These are phyloP conservation scores for Microtus richardsoni DNA, from an alignment of 2,113 vertebrate species.

Conservation along the genomic window DNA sequence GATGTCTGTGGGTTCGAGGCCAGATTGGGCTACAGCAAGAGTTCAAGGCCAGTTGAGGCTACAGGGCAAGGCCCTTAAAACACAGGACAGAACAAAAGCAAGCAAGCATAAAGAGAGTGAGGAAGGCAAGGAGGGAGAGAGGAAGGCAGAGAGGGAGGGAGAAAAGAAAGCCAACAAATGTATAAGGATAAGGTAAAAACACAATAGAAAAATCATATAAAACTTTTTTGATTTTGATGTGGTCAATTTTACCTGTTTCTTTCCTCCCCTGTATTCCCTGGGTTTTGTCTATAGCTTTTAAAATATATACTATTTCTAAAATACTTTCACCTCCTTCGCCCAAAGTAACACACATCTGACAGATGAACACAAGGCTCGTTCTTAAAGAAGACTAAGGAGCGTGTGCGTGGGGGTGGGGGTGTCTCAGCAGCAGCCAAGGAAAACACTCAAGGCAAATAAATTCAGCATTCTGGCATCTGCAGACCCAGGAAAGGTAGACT, in stretches of 20 bases:
- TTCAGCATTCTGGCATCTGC: slow-evolving; percentile 13
- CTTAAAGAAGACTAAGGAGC: slow-evolving; percentile 6
- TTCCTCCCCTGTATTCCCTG: background rate
- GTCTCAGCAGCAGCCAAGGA: slow-evolving; percentile 67
- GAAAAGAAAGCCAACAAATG: background rate
- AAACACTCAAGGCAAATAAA: slow-evolving; percentile 71
- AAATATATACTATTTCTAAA: slow-evolving; percentile 40
- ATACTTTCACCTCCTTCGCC: background rate
- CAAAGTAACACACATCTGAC: slow-evolving; percentile 35
- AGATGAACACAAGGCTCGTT: slow-evolving; percentile 46
- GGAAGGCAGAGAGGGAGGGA: background rate
- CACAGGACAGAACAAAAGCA: background rate
- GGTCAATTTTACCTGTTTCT: background rate
- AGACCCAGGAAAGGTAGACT: slow-evolving; percentile 33
- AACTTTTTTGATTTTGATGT: slow-evolving; percentile 7
- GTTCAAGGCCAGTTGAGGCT: background rate
- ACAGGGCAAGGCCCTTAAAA: background rate
- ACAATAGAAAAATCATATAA: background rate
- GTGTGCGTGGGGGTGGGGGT: background rate
- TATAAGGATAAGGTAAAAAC: slow-evolving; percentile 1
- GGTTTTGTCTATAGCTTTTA: background rate
- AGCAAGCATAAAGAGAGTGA: background rate
- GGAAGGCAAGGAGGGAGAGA: background rate
- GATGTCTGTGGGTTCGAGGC: background rate
- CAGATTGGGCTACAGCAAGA: background rate